Conservation (phyloP, 2,888 invertebrate genomes). For the Andricus quercusramuli region DNA sequence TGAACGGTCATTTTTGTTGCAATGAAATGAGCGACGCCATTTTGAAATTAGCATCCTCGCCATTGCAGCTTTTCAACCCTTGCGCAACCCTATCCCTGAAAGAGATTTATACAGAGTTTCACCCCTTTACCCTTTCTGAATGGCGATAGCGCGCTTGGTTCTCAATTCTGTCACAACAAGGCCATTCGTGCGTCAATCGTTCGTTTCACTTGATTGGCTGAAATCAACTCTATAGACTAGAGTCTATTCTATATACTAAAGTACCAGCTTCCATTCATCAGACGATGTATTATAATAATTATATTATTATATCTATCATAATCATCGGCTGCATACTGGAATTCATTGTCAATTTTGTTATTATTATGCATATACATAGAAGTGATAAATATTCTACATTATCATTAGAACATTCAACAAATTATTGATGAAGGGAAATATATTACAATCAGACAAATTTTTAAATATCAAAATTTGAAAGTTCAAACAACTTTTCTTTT, state of each 20-base stretch:
- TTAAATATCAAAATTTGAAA: no score
- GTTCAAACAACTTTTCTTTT: no score
- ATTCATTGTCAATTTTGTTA: background rate
- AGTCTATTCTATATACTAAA: background rate
- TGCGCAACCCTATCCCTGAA: conserved; percentile 64
- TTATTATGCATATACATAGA: background rate
- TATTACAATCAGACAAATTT: no score
- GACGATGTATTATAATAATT: background rate
- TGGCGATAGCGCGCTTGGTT: conserved; percentile 57
- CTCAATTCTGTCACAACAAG: conserved; percentile 72
- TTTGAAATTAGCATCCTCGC: conserved; percentile 71
- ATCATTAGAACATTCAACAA: no score
- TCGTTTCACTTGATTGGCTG: conserved; percentile 58
- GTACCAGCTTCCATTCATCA: background rate
- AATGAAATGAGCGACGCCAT: conserved; percentile 61
- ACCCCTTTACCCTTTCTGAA: conserved; percentile 57
- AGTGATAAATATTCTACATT: no score
- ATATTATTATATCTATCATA: background rate
- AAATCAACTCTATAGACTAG: conserved; percentile 45
- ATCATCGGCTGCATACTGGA: background rate
- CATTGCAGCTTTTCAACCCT: conserved; percentile 65
- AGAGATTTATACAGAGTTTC: conserved; percentile 57
- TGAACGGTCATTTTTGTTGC: background rate
- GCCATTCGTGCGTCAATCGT: conserved; percentile 72
- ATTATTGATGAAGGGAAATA: no score